Conservation (phyloP, 2,888 invertebrate species). For the Synanthedon vespiformis region DNA sequence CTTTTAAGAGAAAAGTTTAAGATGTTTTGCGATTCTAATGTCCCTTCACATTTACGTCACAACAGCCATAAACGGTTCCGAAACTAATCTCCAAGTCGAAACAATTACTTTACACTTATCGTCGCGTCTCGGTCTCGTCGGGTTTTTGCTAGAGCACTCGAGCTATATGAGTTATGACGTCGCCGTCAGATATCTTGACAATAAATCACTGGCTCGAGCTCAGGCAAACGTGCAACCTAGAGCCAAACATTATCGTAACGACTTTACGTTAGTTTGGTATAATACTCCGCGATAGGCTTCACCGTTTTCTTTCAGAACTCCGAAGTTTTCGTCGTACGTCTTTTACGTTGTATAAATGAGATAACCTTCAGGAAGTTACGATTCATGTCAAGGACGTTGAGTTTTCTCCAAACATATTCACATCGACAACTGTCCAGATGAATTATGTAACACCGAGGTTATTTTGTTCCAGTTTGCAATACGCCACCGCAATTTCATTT, state of each 20-base stretch:
- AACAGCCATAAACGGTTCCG: not conserved
- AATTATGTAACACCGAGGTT: not conserved
- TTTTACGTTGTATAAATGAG: not conserved
- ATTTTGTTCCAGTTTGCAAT: too few relatives aligned
- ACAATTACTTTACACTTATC: constrained; percentile 38
- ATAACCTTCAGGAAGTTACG: constrained; percentile 10
- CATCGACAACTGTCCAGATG: constrained; percentile 1
- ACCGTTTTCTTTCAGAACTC: not conserved
- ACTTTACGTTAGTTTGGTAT: constrained; percentile 18
- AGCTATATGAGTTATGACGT: constrained; percentile 46
- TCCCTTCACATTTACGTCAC: not conserved
- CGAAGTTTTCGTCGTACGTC: not conserved
- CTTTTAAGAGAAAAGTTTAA: too few relatives aligned
- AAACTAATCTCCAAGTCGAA: constrained; percentile 27
- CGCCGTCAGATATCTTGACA: constrained; percentile 36
- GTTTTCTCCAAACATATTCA: not conserved
- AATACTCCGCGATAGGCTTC: not conserved
- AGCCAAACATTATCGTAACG: constrained; percentile 37
- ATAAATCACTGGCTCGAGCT: constrained; percentile 37
- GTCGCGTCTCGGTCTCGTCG: constrained; percentile 19
- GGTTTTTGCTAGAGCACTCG: constrained; percentile 27
- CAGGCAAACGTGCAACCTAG: constrained; percentile 17
- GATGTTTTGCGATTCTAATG: too few relatives aligned
- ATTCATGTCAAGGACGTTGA: constrained; percentile 8
- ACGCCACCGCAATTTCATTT: too few relatives aligned